Base-by-base conservation (phyloP, 2,113 vertebrate species). In the Nesogale talazaci region DNA sequence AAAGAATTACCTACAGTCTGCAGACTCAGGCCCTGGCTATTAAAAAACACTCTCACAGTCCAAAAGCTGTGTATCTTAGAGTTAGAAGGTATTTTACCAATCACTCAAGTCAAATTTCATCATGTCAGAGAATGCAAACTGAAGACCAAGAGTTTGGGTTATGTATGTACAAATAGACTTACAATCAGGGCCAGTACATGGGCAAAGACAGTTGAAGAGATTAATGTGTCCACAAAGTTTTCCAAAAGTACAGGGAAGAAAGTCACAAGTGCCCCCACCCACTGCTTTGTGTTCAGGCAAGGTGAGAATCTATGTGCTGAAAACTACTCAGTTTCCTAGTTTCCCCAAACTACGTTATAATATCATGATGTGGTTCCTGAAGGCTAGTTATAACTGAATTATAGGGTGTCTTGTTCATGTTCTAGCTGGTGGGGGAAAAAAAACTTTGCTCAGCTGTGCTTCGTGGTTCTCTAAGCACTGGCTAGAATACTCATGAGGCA, bases 341-440 rank as follows among this genome's bases (percentile, higher is more conserved):
- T 96, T 94, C 92, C 97, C 96, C 88, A 97, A 97, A 97, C 84
- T 92, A 46, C 93, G 96, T 98, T 97, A 95, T 97, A 97, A 95
- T 92, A 97, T 97, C 97, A 98, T 98, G 97, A 97, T 88, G 98
- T 86, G 96, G 90, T 96, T 98, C 94, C 97, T 98, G 94, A 96
- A 97, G 96, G 97, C 95, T 96, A 97, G 96, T 97, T 97, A 97
- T 95, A 98, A 97, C 96, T 97, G 97, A 98, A 98, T 98, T 97
- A 98, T 94, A 97, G 97, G 96, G 97, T 96, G 88, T 94, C 94
- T 97, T 93, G 94, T 95, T 95, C 90, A 97, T 76, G 91, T 97
- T 95, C 86, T 94, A 94, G 94, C 94, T 97, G 95, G 84, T 96
- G 90, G 19, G 90, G 19, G 96, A 97, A 98, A 88, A 95, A 95